These are phyloP conservation scores for Propithecus coquereli DNA, from an alignment of 2,113 vertebrate species.

Conservation along the genomic window DNA sequence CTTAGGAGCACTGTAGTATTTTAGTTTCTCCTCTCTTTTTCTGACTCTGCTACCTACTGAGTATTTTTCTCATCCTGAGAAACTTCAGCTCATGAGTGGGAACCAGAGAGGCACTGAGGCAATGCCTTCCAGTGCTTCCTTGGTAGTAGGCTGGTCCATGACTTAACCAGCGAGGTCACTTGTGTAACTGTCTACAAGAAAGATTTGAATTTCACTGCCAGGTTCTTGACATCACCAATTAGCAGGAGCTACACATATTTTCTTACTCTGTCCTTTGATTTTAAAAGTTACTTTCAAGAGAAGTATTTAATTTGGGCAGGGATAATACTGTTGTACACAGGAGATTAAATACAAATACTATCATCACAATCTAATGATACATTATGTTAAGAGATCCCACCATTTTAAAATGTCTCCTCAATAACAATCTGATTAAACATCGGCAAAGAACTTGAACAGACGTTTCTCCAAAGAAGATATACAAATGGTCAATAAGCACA, in stretches of 20 bases:
- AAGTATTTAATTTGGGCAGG: neutral
- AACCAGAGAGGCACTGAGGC: neutral
- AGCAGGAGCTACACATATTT: neutral
- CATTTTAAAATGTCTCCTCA: slow-evolving; percentile 6
- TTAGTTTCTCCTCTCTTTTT: neutral
- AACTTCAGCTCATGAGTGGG: neutral
- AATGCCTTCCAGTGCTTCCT: rapidly evolving
- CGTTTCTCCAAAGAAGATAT: neutral
- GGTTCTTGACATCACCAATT: neutral
- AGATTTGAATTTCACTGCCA: neutral
- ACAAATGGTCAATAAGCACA: neutral
- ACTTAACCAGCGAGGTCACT: neutral
- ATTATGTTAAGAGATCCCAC: neutral
- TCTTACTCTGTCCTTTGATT: slow-evolving; percentile 7
- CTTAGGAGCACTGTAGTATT: neutral
- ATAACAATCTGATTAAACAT: neutral
- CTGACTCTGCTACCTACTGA: neutral
- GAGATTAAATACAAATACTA: neutral
- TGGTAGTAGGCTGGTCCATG: neutral
- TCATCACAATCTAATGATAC: neutral
- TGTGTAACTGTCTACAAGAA: neutral
- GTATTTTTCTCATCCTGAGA: neutral
- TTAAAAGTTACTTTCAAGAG: slow-evolving; percentile 37
- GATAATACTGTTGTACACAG: neutral
- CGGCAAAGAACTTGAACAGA: neutral